Evolutionary conservation across 2,888 invertebrate species (phyloP).

Genomic region (Pammene fasciana): DNA sequence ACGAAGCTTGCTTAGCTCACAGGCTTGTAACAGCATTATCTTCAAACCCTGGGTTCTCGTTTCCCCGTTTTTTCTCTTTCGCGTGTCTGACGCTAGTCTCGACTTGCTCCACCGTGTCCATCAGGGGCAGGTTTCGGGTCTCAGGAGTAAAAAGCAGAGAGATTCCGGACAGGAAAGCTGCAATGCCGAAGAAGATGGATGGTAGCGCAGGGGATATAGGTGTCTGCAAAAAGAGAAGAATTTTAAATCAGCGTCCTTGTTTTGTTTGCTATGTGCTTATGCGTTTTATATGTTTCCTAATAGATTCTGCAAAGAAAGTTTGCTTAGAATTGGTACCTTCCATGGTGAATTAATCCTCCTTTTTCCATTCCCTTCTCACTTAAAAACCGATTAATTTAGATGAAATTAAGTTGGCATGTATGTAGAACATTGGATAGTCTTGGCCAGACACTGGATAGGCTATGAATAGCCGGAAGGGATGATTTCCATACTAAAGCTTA

Average conservation of each 20-base stretch:
- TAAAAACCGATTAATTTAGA: no score
- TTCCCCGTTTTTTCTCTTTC: constrained; percentile 20
- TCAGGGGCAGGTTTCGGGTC: constrained; percentile 65
- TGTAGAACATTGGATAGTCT: no score
- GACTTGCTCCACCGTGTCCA: constrained; percentile 70
- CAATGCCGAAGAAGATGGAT: constrained; percentile 67
- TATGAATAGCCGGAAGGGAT: no score
- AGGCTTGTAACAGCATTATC: constrained; percentile 22
- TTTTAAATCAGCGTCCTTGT: not conserved
- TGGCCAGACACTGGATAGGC: no score
- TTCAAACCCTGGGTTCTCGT: constrained; percentile 26
- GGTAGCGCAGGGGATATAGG: constrained; percentile 68
- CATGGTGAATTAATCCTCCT: no score
- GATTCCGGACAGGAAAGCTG: constrained; percentile 61
- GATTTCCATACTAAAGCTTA: no score
- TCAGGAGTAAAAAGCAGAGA: constrained; percentile 66
- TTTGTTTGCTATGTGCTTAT: no score
- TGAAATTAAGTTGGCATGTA: no score
- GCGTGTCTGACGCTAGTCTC: constrained; percentile 49
- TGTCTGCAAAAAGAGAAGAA: constrained; percentile 59
- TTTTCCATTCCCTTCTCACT: no score
- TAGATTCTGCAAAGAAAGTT: no score
- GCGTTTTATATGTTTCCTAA: no score
- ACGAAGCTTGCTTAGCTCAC: not conserved
- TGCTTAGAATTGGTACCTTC: no score